Evolutionary conservation across 2,888 invertebrate genomes (phyloP), one percentile per base, ranked within the genome.

Genomic region (Tiphia femorata): DNA sequence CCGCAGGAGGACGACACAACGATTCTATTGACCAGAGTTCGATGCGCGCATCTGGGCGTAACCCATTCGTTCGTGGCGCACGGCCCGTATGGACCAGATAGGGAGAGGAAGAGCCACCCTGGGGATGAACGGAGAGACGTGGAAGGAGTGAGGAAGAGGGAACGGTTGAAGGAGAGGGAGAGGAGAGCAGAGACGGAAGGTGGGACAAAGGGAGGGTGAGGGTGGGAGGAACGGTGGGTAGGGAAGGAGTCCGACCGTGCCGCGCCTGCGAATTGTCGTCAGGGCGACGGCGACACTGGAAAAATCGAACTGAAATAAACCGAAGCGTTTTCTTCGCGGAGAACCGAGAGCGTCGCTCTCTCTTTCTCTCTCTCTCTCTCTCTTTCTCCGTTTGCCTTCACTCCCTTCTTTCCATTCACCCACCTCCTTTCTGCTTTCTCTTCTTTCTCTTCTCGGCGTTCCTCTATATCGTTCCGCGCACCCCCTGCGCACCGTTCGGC

Each of bases 21-120:
- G 72, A 77, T 72, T 76, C 75, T 83, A 83, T 83, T 83, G 83
- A 83, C 83, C 83, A 81, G 83, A 72, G 72, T 82, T 83, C 82
- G 83, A 83, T 83, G 83, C 80, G 83, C 82, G 83, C 82, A 83
- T 82, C 83, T 83, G 83, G 83, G 83, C 83, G 83, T 83, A 81
- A 81, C 83, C 83, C 79, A 79, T 82, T 81, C 77, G 76, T 72
- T 76, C 68, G 72, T 64, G 55, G 58, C 55, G 57, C 48, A 50
- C 55, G 58, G 30, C 48, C 53, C 59, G 64, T 67, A 55, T 55
- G 64, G 59, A 58, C n/a, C n/a, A n/a, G n/a, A n/a, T n/a, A n/a
- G n/a, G n/a, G n/a, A n/a, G n/a, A n/a, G n/a, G 37, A 50, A 47
- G 58, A 58, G 53, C 16, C 25, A 49, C 37, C 19, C 30, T 16